Conservation (phyloP, 2,888 invertebrate species). For the Malthinus seriepunctatus region DNA sequence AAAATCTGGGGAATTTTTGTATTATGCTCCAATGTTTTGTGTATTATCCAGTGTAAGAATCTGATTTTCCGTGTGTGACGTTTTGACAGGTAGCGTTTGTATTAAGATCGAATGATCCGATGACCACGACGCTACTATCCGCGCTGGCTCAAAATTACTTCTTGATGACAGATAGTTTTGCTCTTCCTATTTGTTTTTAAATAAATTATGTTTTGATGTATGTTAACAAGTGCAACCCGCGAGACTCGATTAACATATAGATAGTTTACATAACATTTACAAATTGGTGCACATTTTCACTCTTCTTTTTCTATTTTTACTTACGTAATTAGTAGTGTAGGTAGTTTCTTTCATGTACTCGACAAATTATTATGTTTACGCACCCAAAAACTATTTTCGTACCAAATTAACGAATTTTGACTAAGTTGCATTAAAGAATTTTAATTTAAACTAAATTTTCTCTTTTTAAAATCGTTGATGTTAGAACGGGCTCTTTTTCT, state of each 20-base stretch:
- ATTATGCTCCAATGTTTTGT: slow-evolving; percentile 42
- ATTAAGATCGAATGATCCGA: slow-evolving; percentile 35
- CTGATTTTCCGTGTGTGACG: slow-evolving; percentile 39
- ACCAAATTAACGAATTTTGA: too few species aligned
- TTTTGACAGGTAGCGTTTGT: slow-evolving; percentile 37
- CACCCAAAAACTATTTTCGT: too few species aligned
- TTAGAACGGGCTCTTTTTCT: too few species aligned
- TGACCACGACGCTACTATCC: slow-evolving; percentile 33
- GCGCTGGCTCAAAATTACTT: slow-evolving; percentile 21
- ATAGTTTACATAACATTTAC: background rate
- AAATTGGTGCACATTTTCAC: background rate
- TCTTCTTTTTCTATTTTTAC: too few species aligned
- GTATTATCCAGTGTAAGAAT: slow-evolving; percentile 36
- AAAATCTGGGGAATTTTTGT: slow-evolving; percentile 39
- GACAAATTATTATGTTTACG: too few species aligned
- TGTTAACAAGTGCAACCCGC: background rate
- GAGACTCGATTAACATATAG: too few species aligned
- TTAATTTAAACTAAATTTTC: too few species aligned
- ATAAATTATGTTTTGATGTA: background rate
- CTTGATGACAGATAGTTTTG: slow-evolving; percentile 31
- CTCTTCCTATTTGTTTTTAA: background rate
- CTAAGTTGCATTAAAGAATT: too few species aligned
- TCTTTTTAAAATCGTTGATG: too few species aligned
- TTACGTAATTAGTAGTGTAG: too few species aligned
- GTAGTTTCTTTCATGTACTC: too few species aligned